Conservation (phyloP, 2,888 invertebrate genomes). For the Microctonus hyperodae region DNA sequence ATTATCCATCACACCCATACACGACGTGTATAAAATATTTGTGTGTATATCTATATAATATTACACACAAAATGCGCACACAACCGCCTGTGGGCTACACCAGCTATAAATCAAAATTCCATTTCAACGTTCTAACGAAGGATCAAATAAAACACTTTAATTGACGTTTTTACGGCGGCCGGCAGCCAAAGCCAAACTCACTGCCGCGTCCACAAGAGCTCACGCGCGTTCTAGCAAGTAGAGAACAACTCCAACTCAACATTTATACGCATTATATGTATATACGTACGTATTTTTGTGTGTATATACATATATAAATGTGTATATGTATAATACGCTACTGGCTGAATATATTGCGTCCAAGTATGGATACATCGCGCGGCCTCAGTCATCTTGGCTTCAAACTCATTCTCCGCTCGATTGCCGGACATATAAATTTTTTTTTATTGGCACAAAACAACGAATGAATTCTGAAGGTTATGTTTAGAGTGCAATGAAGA, state of each 20-base stretch:
- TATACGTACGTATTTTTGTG: neutral
- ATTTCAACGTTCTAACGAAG: conserved; percentile 65
- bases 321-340: neutral
- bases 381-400: conserved; percentile 1
- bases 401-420: conserved; percentile 2
- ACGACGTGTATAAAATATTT: conserved; percentile 20
- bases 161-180: conserved; percentile 64
- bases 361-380: conserved; percentile 10
- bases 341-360: conserved; percentile 8
- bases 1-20: conserved; percentile 13
- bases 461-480: neutral
- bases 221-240: conserved; percentile 45
- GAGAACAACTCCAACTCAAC: neutral
- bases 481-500: neutral
- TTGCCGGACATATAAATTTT: conserved; percentile 5
- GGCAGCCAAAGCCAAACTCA: conserved; percentile 57
- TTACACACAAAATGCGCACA: conserved; percentile 35
- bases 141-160: conserved; percentile 65
- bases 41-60: conserved; percentile 19
- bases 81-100: conserved; percentile 39
- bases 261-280: neutral
- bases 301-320: neutral
- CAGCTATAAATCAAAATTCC: conserved; percentile 63
- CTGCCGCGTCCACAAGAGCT: conserved; percentile 38
- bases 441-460: neutral